Base-by-base conservation (phyloP, 2,797 vertebrate genomes). In the Valencia hispanica region DNA sequence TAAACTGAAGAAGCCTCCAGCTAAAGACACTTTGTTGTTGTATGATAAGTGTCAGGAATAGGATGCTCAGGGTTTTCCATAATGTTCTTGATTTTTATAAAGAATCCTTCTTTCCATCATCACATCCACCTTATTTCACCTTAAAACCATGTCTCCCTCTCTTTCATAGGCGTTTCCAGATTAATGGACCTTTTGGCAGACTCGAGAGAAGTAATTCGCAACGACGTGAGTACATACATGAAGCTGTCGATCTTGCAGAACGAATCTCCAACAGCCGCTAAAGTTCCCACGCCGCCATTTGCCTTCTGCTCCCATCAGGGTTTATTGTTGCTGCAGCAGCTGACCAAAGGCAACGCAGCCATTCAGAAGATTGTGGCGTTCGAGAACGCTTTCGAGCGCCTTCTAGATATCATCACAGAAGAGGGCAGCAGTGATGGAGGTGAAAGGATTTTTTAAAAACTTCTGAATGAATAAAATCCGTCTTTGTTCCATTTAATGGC, bases 351-450 rank as follows among this genome's bases (percentile, higher is more conserved):
- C 82, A 99, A 99, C 5, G 98, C 97, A 73, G 97, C 98, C 86
- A 99, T 99, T 92, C 98, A 99, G 96, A 99, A 99, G 93, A 99
- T 99, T 34, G 98, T 99, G 84, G 98, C 98, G 39, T 99, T 99
- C 87, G 98, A 99, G 92, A 99, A 97, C 72, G 98, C 98, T 48
- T 99, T 99, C 90, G 98, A 99, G 84, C 97, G 98, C 81, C 96
- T 99, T 65, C 91, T 99, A 68, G 98, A 99, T 87, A 98, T 99
- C 78, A 97, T 99, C 84, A 97, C 97, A 78, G 98, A 99, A 78
- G 98, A 99, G 80, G 98, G 98, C 68, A 97, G 96, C 92, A 99
- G 98, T 0, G 98, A 99, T 82, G 98, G 98, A 96, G 98, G 98
- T 99, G 94, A 77, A 68, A 6, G 8, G 0, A 81, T 25, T 9